These are phyloP conservation scores for Ophion ellenae DNA, from an alignment of 2,888 invertebrate species.

Conservation along the genomic window DNA sequence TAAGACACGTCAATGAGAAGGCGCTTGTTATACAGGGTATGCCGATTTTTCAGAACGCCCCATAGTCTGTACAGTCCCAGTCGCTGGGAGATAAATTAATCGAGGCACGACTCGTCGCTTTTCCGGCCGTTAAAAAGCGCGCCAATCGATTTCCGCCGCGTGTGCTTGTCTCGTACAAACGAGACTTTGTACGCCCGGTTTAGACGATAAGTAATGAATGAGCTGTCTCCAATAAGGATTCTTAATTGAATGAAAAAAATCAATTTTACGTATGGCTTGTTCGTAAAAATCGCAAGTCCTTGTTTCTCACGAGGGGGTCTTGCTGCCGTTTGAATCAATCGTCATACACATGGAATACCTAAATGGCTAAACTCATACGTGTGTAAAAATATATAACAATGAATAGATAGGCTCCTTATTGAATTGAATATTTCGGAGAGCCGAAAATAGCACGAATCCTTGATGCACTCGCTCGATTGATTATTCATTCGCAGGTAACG, in stretches of 20 bases:
- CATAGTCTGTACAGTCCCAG: constrained; percentile 50
- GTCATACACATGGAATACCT: background rate
- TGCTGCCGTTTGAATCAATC: constrained; percentile 14
- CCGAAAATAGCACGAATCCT: constrained; percentile 65
- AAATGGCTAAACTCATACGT: background rate
- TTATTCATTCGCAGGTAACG: constrained; percentile 55
- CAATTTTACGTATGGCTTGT: background rate
- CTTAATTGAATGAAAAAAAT: constrained; percentile 15
- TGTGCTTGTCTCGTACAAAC: constrained; percentile 64
- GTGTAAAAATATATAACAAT: constrained; percentile 20
- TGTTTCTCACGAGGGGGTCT: background rate
- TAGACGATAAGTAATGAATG: constrained; percentile 57
- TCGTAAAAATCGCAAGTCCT: background rate
- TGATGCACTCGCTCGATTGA: constrained; percentile 55
- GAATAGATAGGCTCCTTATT: constrained; percentile 44
- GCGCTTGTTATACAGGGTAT: constrained; percentile 51
- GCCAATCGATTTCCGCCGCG: constrained; percentile 72
- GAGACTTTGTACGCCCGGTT: constrained; percentile 55
- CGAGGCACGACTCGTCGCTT: constrained; percentile 73
- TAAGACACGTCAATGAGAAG: constrained; percentile 40
- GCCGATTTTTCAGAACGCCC: constrained; percentile 66
- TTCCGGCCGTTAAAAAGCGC: constrained; percentile 75
- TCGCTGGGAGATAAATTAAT: constrained; percentile 73
- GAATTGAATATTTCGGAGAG: constrained; percentile 44
- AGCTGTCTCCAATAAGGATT: constrained; percentile 51